Conservation (phyloP, 2,113 vertebrate genomes). For the Pluvianellus socialis region DNA sequence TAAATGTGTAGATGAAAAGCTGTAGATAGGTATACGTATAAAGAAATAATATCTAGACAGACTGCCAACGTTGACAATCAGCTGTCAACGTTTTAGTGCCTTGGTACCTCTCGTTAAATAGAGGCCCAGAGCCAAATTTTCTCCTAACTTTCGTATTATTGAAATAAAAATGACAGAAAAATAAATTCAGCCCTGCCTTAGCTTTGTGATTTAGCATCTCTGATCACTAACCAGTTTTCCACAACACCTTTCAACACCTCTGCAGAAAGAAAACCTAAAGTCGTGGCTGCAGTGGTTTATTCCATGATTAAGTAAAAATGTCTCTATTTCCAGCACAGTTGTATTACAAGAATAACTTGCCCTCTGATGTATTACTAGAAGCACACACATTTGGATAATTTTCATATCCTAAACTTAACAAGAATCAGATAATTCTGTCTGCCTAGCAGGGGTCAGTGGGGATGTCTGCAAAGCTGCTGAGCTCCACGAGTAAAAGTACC, state of each 20-base stretch:
- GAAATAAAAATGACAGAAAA: not conserved
- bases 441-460: not conserved
- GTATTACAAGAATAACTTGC: not conserved
- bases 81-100: not conserved
- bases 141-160: not conserved
- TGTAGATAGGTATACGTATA: not conserved
- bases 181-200: not conserved
- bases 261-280: not conserved
- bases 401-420: not conserved
- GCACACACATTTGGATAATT: not conserved
- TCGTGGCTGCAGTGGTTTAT: not conserved
- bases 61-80: too few relatives aligned
- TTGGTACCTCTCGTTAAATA: not conserved
- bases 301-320: not conserved
- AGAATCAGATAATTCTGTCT: not conserved
- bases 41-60: not conserved
- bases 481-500: not conserved
- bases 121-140: not conserved
- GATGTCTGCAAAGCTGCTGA: not conserved
- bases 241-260: not conserved
- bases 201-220: not conserved
- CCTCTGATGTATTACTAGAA: not conserved
- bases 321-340: not conserved
- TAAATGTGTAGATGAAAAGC: not conserved
- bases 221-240: not conserved